phyloP scores from a whole-genome alignment of 2,113 vertebrate species.

The Lamprotornis superbus region DNA sequence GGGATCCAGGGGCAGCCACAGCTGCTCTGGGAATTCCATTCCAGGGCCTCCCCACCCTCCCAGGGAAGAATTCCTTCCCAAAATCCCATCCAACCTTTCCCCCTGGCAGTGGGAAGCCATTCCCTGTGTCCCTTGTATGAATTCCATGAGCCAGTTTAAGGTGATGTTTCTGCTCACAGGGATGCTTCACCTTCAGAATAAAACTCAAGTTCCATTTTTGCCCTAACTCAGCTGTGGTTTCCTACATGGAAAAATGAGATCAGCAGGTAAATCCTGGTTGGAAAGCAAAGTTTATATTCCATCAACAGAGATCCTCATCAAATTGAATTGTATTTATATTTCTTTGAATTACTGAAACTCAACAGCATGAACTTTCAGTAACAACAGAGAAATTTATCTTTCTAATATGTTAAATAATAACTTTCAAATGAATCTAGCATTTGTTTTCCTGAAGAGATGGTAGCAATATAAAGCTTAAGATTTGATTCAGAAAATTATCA shows the following conservation, averaged over 20 bases:
- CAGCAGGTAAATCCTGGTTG: not conserved
- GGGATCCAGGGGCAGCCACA: not conserved
- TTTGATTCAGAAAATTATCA: conserved; percentile 2
- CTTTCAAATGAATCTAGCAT: not conserved
- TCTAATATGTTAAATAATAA: not conserved
- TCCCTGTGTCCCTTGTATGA: fast-evolving
- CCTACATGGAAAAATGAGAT: not conserved
- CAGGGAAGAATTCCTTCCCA: not conserved
- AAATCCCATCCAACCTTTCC: fast-evolving
- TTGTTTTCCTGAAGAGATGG: not conserved
- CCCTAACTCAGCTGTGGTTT: not conserved
- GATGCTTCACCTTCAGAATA: not conserved
- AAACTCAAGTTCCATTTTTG: not conserved
- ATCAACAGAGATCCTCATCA: not conserved
- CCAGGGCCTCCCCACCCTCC: fast-evolving
- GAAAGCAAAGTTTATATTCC: not conserved
- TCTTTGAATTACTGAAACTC: not conserved
- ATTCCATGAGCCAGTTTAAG: not conserved
- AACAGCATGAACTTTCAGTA: not conserved
- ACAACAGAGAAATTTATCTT: not conserved
- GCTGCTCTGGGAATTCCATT: not conserved
- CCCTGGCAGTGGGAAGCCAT: not conserved
- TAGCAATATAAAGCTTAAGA: not conserved
- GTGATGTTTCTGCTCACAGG: not conserved
- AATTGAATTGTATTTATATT: not conserved